Evolutionary conservation across 2,797 vertebrate genomes (phyloP).

Genomic region (Pseudochaenichthys georgianus): DNA sequence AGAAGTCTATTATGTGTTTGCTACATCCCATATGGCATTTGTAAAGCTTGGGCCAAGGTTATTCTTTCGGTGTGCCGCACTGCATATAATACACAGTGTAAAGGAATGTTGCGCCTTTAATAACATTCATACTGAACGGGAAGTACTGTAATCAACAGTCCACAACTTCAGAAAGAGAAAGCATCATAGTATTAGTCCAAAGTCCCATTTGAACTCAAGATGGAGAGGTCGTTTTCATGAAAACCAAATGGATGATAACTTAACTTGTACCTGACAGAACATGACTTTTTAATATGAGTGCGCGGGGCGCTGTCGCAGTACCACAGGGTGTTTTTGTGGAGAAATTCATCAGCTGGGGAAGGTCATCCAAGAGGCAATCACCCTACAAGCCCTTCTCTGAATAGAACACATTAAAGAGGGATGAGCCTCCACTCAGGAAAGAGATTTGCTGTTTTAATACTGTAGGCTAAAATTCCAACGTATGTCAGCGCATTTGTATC

Average conservation of each 20-base stretch:
- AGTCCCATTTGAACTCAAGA: constrained; percentile 25
- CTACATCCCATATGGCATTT: constrained; percentile 21
- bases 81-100: constrained; percentile 16
- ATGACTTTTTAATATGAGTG: constrained; percentile 56
- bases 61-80: not conserved
- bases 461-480: constrained; percentile 53
- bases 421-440: constrained; percentile 63
- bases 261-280: constrained; percentile 50
- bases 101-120: constrained; percentile 12
- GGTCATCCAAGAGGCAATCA: constrained; percentile 57
- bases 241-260: constrained; percentile 43
- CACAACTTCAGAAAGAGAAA: not conserved
- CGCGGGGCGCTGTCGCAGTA: constrained; percentile 17
- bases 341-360: constrained; percentile 59
- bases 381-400: constrained; percentile 52
- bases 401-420: constrained; percentile 72
- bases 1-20: constrained; percentile 37
- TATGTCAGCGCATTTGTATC: constrained; percentile 45
- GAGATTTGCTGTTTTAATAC: constrained; percentile 58
- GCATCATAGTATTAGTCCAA: not conserved
- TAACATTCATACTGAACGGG: constrained; percentile 2
- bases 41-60: constrained; percentile 28
- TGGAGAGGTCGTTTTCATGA: constrained; percentile 7
- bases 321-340: constrained; percentile 27
- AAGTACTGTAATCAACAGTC: constrained; percentile 17